These are phyloP conservation scores for Oeneis ivallda DNA, from an alignment of 2,888 invertebrate species.

Conservation along the genomic window DNA sequence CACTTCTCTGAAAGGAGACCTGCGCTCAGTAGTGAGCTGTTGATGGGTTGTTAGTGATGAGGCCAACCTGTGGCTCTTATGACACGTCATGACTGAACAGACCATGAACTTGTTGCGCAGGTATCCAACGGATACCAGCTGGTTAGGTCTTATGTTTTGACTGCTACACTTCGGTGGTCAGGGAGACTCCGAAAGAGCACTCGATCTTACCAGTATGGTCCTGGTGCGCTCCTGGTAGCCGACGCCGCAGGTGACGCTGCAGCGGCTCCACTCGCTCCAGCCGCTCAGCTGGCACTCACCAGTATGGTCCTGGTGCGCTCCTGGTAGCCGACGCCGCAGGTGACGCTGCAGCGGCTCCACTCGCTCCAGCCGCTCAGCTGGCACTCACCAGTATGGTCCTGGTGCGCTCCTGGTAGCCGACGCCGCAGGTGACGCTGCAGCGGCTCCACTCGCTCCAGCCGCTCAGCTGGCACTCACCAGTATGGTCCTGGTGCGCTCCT, in stretches of 20 bases:
- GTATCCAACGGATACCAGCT: too few species aligned
- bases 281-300: constrained; percentile 87
- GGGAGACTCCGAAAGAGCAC: too few species aligned
- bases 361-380: constrained; percentile 91
- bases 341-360: constrained; percentile 91
- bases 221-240: constrained; percentile 86
- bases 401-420: constrained; percentile 85
- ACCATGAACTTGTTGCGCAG: too few species aligned
- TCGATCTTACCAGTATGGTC: constrained; percentile 77
- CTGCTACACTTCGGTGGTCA: too few species aligned
- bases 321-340: constrained; percentile 72
- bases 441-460: constrained; percentile 92
- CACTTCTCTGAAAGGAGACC: too few species aligned
- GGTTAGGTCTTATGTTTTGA: too few species aligned
- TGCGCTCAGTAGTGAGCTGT: too few species aligned
- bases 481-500: constrained; percentile 83
- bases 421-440: constrained; percentile 91
- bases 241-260: constrained; percentile 89
- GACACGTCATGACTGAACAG: too few species aligned
- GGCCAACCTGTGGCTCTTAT: too few species aligned
- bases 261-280: constrained; percentile 93
- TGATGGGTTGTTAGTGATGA: too few species aligned
- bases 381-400: constrained; percentile 83
- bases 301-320: too few species aligned
- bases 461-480: constrained; percentile 85